Percentiles rank a stretch among this genome's conserved stretches.
phyloP scores from a whole-genome alignment of 2,113 vertebrate genomes.

The Orycteropus afer region DNA sequence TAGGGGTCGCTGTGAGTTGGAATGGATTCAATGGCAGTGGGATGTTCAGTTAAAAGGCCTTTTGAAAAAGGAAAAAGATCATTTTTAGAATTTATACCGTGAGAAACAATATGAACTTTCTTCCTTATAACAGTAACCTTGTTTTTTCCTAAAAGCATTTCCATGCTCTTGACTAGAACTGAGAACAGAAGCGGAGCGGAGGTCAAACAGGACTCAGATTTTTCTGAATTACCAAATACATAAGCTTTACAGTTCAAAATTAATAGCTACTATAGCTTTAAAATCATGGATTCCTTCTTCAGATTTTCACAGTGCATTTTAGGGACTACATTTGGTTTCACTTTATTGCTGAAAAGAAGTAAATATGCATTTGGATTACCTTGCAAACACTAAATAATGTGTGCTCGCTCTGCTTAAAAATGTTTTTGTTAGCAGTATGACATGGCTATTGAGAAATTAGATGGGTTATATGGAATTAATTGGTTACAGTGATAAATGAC shows the following conservation, averaged over 20 bases:
- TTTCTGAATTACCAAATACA: constrained; percentile 50
- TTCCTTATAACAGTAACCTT: not conserved
- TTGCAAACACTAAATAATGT: constrained; percentile 50
- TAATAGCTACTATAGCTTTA: constrained; percentile 41
- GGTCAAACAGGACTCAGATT: constrained; percentile 35
- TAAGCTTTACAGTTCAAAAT: constrained; percentile 42
- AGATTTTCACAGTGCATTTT: constrained; percentile 46
- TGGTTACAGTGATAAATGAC: not conserved
- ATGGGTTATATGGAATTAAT: constrained; percentile 24
- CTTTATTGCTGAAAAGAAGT: constrained; percentile 60
- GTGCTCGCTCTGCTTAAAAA: constrained; percentile 38
- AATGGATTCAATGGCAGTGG: too few relatives aligned
- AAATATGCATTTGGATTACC: constrained; percentile 48
- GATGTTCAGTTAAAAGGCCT: too few relatives aligned
- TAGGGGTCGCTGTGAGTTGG: too few relatives aligned
- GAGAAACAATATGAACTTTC: constrained; percentile 53
- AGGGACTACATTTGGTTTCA: constrained; percentile 41
- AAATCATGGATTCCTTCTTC: constrained; percentile 30
- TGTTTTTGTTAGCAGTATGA: constrained; percentile 49
- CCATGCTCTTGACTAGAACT: not conserved
- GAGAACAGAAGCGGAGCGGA: not conserved
- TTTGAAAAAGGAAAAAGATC: constrained; percentile 39
- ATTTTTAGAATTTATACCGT: constrained; percentile 33
- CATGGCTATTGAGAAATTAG: not conserved
- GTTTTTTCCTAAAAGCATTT: not conserved